A percentile compares a stretch with the other conserved stretches of the same genome.
Evolutionary conservation across 1,140 invertebrate genomes (phyloP).

Genomic region (Campoletis sonorensis): DNA sequence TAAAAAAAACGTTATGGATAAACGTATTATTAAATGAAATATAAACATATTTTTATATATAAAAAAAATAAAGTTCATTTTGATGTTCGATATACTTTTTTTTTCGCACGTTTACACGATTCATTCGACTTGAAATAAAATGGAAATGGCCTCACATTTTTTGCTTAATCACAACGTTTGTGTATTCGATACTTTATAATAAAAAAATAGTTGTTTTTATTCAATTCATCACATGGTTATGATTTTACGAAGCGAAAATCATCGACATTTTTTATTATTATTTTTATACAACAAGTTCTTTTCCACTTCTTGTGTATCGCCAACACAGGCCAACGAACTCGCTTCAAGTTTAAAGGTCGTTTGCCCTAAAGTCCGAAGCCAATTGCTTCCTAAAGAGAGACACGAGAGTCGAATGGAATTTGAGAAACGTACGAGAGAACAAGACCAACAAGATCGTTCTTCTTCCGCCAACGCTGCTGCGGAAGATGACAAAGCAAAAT

Average conservation of each 20-base stretch:
- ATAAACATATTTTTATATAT: too few relatives aligned
- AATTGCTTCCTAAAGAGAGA: not conserved
- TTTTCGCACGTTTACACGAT: too few relatives aligned
- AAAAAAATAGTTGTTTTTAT: too few relatives aligned
- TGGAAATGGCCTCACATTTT: too few relatives aligned
- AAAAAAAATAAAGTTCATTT: not conserved
- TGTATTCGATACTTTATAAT: too few relatives aligned
- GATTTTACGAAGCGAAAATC: not conserved
- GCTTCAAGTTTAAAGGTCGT: slow-evolving; percentile 31
- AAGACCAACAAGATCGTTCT: not conserved
- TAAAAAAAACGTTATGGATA: too few relatives aligned
- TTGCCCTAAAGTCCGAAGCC: slow-evolving; percentile 27
- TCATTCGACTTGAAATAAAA: too few relatives aligned
- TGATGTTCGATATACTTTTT: too few relatives aligned
- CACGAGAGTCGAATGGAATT: slow-evolving; percentile 32
- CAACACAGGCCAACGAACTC: slow-evolving; percentile 6
- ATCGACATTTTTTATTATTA: not conserved
- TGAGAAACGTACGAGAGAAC: not conserved
- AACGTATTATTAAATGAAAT: too few relatives aligned
- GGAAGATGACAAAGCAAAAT: not conserved
- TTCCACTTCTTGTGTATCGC: not conserved
- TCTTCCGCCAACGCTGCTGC: not conserved
- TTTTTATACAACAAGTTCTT: not conserved
- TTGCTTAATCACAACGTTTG: too few relatives aligned
- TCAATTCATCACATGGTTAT: not conserved